These are phyloP conservation scores for Anhinga anhinga DNA, from an alignment of 2,113 vertebrate genomes.

Conservation along the genomic window DNA sequence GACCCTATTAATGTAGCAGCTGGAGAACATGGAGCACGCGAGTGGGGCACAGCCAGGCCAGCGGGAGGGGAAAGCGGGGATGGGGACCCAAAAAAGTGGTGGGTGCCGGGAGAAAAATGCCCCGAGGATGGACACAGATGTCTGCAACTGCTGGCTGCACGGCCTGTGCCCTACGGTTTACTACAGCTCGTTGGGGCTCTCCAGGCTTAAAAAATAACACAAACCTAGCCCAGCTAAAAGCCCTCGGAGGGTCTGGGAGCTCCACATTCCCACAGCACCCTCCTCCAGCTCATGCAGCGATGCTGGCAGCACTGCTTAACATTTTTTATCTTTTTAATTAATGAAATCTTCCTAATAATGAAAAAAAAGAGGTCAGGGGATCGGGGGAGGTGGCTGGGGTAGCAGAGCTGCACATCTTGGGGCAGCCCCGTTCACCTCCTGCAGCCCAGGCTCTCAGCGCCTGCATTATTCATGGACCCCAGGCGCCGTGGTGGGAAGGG, in stretches of 20 bases:
- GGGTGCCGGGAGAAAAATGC: background rate
- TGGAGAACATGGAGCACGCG: accelerated
- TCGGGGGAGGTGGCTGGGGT: too few relatives aligned
- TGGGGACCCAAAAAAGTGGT: too few relatives aligned
- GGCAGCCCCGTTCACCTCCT: background rate
- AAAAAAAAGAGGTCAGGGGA: background rate
- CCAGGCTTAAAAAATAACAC: background rate
- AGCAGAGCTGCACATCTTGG: background rate
- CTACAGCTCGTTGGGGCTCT: background rate
- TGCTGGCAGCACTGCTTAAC: background rate
- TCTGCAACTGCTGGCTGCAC: background rate
- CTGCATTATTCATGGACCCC: constrained; percentile 50
- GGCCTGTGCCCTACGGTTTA: background rate
- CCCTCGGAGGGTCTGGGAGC: background rate
- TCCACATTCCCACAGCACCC: background rate
- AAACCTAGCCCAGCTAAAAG: background rate
- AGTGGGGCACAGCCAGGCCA: accelerated
- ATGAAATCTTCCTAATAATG: background rate
- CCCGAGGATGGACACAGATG: accelerated
- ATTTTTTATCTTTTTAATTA: background rate
- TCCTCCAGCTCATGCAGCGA: background rate
- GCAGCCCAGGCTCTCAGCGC: background rate
- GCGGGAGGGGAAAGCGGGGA: accelerated
- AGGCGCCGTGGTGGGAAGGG: background rate
- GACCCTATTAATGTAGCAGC: background rate